phyloP scores from a whole-genome alignment of 2,888 invertebrate species.

The Drosophila antonietae region DNA sequence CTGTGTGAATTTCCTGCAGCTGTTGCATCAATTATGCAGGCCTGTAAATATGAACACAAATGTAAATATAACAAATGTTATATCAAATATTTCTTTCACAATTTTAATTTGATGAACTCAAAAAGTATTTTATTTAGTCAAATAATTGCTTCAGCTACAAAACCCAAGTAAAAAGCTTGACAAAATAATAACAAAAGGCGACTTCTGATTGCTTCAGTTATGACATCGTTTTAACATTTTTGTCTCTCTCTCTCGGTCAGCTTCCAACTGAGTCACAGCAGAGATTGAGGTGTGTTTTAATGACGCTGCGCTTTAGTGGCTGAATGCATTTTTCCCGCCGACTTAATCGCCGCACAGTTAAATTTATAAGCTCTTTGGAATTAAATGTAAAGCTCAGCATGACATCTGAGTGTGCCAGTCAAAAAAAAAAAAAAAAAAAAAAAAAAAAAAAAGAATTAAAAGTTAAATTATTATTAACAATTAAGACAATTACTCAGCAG shows the following conservation, averaged over 20 bases:
- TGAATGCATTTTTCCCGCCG: slow-evolving; percentile 58
- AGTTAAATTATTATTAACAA: slow-evolving; percentile 61
- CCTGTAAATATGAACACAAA: not conserved
- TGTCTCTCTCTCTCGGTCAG: slow-evolving; percentile 1
- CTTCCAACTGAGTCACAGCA: slow-evolving; percentile 33
- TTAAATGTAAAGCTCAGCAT: slow-evolving; percentile 63
- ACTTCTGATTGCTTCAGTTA: no score
- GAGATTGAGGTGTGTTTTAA: slow-evolving; percentile 46
- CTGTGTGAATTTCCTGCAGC: slow-evolving; percentile 34
- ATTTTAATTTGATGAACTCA: not conserved
- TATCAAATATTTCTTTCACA: not conserved
- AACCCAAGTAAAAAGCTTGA: not conserved
- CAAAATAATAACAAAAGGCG: not conserved
- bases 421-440: slow-evolving; percentile 34
- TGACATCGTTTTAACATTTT: slow-evolving; percentile 23
- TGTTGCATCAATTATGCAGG: slow-evolving; percentile 37
- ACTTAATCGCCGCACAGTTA: slow-evolving; percentile 65
- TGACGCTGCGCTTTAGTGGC: slow-evolving; percentile 54
- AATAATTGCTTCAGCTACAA: not conserved
- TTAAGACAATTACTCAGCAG: slow-evolving; percentile 57
- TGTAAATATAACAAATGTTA: not conserved
- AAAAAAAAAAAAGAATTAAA: slow-evolving; percentile 1
- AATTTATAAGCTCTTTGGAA: slow-evolving; percentile 68
- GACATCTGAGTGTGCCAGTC: slow-evolving; percentile 45
- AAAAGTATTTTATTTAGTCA: not conserved